phyloP scores from a whole-genome alignment of 2,113 vertebrate genomes.

The Lates calcarifer region DNA sequence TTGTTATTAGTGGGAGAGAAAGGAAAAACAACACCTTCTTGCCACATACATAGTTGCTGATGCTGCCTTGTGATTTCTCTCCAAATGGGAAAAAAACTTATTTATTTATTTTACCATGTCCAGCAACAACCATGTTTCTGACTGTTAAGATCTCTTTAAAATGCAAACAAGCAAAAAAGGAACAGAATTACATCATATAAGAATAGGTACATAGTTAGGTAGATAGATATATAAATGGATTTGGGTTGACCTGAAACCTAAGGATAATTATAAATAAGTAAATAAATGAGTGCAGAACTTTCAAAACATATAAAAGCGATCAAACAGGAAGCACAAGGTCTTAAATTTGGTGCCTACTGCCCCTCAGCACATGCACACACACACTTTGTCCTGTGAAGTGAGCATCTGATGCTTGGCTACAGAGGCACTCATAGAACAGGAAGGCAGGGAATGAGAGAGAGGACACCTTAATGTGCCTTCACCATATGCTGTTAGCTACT shows the following conservation, averaged over 20 bases:
- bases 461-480: slow-evolving; percentile 68
- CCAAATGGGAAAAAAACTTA: slow-evolving; percentile 12
- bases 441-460: slow-evolving; percentile 46
- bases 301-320: slow-evolving; percentile 52
- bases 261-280: slow-evolving; percentile 25
- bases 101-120: slow-evolving; percentile 2
- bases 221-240: not conserved
- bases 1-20: slow-evolving; percentile 46
- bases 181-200: not conserved
- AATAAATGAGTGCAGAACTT: slow-evolving; percentile 34
- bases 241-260: not conserved
- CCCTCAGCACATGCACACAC: slow-evolving; percentile 6
- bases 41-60: slow-evolving; percentile 46
- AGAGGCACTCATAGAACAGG: slow-evolving; percentile 36
- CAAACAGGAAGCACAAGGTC: slow-evolving; percentile 37
- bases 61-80: slow-evolving; percentile 31
- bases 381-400: slow-evolving; percentile 66
- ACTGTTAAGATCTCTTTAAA: slow-evolving; percentile 17
- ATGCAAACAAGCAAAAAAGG: not conserved
- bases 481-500: slow-evolving; percentile 76
- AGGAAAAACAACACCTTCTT: slow-evolving; percentile 52
- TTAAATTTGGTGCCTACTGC: slow-evolving; percentile 45
- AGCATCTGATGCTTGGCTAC: slow-evolving; percentile 72
- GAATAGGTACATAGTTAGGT: too few species aligned
- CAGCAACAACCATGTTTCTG: not conserved